Percentiles rank a stretch among this genome's conserved stretches.
Conservation (phyloP, 2,888 invertebrate species). For the Hypomecis atomaria region DNA sequence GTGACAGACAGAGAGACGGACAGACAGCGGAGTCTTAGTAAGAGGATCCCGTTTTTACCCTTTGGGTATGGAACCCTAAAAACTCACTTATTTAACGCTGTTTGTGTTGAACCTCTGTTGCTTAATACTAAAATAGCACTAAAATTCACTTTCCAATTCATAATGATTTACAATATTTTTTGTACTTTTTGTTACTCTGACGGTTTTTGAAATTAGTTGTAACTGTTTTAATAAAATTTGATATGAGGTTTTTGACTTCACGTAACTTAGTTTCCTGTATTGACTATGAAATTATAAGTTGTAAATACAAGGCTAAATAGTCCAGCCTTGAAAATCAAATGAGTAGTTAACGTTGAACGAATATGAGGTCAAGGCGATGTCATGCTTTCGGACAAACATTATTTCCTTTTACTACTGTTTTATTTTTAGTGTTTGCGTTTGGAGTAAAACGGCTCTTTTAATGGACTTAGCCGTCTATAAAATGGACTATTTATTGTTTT, state of each 20-base stretch:
- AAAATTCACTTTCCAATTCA: no score
- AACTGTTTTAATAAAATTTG: no score
- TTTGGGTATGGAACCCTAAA: no score
- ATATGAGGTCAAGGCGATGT: conserved; percentile 43
- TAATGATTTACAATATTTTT: no score
- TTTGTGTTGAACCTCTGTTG: no score
- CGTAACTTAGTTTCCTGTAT: neutral
- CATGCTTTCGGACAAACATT: conserved; percentile 42
- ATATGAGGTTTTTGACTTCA: neutral
- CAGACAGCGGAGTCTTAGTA: no score
- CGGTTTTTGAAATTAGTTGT: no score
- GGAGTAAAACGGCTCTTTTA: conserved; percentile 29
- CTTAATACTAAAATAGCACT: no score
- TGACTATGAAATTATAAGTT: neutral
- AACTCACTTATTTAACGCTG: no score
- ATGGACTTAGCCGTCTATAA: conserved; percentile 24
- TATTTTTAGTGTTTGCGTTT: conserved; percentile 35
- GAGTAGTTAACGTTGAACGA: conserved; percentile 30
- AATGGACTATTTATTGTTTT: conserved; percentile 13
- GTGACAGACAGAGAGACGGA: no score
- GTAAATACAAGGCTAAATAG: conserved; percentile 21
- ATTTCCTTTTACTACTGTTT: conserved; percentile 36
- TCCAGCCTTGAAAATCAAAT: conserved; percentile 32
- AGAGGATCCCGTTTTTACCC: no score
- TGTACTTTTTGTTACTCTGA: no score